Evolutionary conservation across 2,797 vertebrate species (phyloP), one percentile per base, ranked within the genome.

Genomic region (Miichthys miiuy): DNA sequence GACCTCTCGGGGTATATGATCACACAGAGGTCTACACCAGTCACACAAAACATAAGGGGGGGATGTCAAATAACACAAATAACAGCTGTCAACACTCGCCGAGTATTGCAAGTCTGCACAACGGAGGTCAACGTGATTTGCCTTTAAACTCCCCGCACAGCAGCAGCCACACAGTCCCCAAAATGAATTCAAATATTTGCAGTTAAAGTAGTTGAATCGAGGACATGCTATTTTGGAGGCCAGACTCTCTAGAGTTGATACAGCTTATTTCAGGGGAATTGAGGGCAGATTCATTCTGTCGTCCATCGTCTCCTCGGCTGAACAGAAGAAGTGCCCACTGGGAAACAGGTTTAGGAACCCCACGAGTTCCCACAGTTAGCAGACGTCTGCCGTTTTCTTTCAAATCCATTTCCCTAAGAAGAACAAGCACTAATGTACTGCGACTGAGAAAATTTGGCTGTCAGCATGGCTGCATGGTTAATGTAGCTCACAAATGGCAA

Each of bases 401-500:
- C 80, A 82, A 80, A 89, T 86, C 87, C 85, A 83, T 78, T 88
- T 88, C 82, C 82, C 84, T 61, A 74, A 72, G 82, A 88, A 70
- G 81, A 84, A 79, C 25, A 38, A 92, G 79, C 80, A 73, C 85
- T 92, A 93, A 92, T 91, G 89, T 89, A 90, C 78, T 94, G 85
- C 82, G 88, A 88, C 80, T 78, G 83, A 91, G 90, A 89, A 89
- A 86, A 94, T 93, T 80, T 90, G 87, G 74, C 82, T 71, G 65
- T 85, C 83, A 77, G 88, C 82, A 73, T 27, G 66, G 78, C 89
- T 83, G 84, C 80, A 77, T 71, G 72, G 84, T 93, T 93, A 94
- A 93, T 93, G 91, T 91, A 90, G 92, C 94, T 93, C 78, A 87
- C 87, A 91, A 92, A 92, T 78, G 82, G 87, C 88, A 79, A 90